Conservation (phyloP, 2,113 vertebrate genomes). For the Takifugu flavidus region DNA sequence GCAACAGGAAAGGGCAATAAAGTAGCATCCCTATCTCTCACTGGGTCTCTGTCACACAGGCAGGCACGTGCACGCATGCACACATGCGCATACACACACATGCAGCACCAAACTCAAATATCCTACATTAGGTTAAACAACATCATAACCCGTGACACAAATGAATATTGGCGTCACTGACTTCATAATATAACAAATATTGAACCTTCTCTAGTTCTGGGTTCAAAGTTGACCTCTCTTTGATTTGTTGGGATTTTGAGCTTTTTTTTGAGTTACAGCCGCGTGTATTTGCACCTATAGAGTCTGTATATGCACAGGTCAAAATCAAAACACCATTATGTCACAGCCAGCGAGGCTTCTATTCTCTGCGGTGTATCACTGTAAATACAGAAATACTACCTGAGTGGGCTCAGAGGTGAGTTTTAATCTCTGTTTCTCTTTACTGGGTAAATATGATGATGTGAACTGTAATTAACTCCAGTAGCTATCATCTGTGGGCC, state of each 20-base stretch:
- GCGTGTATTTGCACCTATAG: slow-evolving; percentile 11
- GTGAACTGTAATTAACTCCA: slow-evolving; percentile 75
- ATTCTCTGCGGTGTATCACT: slow-evolving; percentile 16
- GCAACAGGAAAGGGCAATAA: slow-evolving; percentile 36
- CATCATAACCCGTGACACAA: too few species aligned
- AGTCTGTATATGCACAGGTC: slow-evolving; percentile 22
- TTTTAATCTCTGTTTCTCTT: slow-evolving; percentile 61
- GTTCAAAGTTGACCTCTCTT: slow-evolving; percentile 7
- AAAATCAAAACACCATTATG: slow-evolving; percentile 38
- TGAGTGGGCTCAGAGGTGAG: slow-evolving; percentile 48
- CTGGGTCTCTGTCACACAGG: background rate
- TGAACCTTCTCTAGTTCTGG: background rate
- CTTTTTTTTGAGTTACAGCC: slow-evolving; percentile 2
- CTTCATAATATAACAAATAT: too few species aligned
- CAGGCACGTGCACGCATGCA: background rate
- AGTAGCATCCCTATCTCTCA: slow-evolving; percentile 18
- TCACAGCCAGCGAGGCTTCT: slow-evolving; percentile 20
- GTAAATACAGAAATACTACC: slow-evolving; percentile 45
- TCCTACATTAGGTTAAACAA: background rate
- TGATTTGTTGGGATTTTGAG: background rate
- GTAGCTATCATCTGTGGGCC: slow-evolving; percentile 64
- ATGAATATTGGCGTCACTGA: too few species aligned
- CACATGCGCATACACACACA: slow-evolving; percentile 1
- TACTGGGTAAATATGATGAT: slow-evolving; percentile 72
- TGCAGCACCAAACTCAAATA: slow-evolving; percentile 15